These are phyloP conservation scores for Cataglyphis hispanica DNA, from an alignment of 1,140 invertebrate species.

Conservation along the genomic window DNA sequence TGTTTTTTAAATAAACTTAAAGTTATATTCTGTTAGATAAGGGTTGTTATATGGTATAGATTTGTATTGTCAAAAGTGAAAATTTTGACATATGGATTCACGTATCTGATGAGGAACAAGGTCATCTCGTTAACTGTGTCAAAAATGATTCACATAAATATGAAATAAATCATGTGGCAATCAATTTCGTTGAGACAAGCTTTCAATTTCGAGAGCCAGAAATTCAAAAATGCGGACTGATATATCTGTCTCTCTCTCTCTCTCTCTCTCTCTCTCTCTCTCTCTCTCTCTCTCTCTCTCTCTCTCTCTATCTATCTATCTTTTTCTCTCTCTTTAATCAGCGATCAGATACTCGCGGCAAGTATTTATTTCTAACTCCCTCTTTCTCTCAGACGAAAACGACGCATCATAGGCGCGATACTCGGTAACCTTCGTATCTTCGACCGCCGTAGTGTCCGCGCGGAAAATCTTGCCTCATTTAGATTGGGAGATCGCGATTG, in stretches of 20 bases:
- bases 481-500: slow-evolving; percentile 42
- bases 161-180: neutral
- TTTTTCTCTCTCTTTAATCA: neutral
- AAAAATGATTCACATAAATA: neutral
- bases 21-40: too few relatives aligned
- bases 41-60: too few relatives aligned
- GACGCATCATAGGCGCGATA: slow-evolving; percentile 18
- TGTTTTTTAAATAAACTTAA: too few relatives aligned
- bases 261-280: too few relatives aligned
- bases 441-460: neutral
- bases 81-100: neutral
- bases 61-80: too few relatives aligned
- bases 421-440: neutral
- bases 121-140: neutral
- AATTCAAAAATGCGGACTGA: slow-evolving; percentile 19
- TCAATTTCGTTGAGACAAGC: neutral
- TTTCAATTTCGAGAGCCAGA: slow-evolving; percentile 4
- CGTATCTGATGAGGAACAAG: neutral
- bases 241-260: slow-evolving; percentile 26
- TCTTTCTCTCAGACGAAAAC: slow-evolving; percentile 4
- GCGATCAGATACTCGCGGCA: slow-evolving; percentile 1
- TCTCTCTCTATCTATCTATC: too few relatives aligned
- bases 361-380: slow-evolving; percentile 19
- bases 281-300: too few relatives aligned
- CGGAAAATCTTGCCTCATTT: slow-evolving; percentile 48